These are phyloP conservation scores for Drosophila bocqueti DNA, from an alignment of 1,140 invertebrate genomes.

Conservation along the genomic window DNA sequence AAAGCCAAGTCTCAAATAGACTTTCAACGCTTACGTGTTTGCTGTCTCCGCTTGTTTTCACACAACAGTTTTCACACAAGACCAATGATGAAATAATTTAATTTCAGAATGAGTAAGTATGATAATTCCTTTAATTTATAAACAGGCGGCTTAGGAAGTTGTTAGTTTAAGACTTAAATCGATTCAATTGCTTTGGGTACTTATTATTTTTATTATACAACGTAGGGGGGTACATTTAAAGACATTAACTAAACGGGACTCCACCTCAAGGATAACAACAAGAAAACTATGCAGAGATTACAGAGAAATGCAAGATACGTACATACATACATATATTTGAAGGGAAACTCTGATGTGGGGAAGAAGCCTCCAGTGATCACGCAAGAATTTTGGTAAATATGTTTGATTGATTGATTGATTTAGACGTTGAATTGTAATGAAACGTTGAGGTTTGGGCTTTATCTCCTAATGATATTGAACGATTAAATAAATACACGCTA, in stretches of 20 bases:
- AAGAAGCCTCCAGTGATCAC: background rate
- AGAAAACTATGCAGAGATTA: background rate
- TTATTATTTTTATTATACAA: background rate
- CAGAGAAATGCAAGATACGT: background rate
- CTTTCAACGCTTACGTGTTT: background rate
- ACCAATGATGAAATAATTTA: background rate
- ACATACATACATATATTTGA: background rate
- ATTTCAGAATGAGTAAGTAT: background rate
- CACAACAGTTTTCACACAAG: too few species aligned
- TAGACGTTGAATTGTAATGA: slow-evolving; percentile 1
- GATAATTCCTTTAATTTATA: slow-evolving; percentile 4
- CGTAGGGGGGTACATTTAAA: background rate
- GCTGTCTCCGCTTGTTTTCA: background rate
- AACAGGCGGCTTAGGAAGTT: background rate
- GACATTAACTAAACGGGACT: background rate
- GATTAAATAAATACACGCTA: slow-evolving; percentile 68
- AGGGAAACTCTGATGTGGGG: background rate
- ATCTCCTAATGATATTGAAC: slow-evolving; percentile 73
- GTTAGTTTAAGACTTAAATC: background rate
- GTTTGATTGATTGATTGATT: background rate
- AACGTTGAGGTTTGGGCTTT: slow-evolving; percentile 35
- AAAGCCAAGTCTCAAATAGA: background rate
- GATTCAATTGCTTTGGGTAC: background rate
- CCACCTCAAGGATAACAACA: background rate
- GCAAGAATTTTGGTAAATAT: background rate